These are phyloP conservation scores for Diarsia rubi DNA, from an alignment of 2,888 invertebrate species.

Conservation along the genomic window DNA sequence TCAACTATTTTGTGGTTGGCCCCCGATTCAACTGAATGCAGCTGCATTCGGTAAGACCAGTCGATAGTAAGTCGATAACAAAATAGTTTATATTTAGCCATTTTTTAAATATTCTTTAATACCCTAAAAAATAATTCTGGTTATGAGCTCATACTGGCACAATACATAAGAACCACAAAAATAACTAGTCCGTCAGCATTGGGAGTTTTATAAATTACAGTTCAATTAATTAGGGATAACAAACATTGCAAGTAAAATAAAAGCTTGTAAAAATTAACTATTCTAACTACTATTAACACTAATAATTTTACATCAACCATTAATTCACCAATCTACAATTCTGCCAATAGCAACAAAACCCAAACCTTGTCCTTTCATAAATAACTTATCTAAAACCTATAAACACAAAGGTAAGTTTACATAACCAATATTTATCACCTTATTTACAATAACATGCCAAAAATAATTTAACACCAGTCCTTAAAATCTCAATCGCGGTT, in stretches of 20 bases:
- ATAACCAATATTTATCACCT: constrained; percentile 40
- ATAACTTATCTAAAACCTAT: constrained; percentile 20
- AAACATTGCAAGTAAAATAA: not conserved
- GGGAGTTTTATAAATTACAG: too few relatives aligned
- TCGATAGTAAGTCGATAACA: too few relatives aligned
- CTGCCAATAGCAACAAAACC: not conserved
- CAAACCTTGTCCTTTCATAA: constrained; percentile 24
- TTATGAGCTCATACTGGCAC: too few relatives aligned
- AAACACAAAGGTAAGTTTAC: constrained; percentile 42
- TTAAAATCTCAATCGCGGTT: constrained; percentile 54
- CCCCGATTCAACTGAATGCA: too few relatives aligned
- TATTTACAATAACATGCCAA: constrained; percentile 25
- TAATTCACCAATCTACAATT: not conserved
- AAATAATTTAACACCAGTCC: constrained; percentile 36
- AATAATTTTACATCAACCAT: not conserved
- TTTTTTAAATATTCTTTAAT: too few relatives aligned
- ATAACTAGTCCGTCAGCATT: too few relatives aligned
- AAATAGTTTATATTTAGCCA: too few relatives aligned
- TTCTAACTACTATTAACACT: not conserved
- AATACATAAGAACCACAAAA: too few relatives aligned
- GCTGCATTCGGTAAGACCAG: too few relatives aligned
- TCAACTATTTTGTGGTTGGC: too few relatives aligned
- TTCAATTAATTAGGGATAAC: too few relatives aligned
- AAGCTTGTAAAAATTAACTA: not conserved
- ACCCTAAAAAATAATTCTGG: too few relatives aligned